phyloP scores from a whole-genome alignment of 2,113 vertebrate genomes.

The Ramphastos sulfuratus region DNA sequence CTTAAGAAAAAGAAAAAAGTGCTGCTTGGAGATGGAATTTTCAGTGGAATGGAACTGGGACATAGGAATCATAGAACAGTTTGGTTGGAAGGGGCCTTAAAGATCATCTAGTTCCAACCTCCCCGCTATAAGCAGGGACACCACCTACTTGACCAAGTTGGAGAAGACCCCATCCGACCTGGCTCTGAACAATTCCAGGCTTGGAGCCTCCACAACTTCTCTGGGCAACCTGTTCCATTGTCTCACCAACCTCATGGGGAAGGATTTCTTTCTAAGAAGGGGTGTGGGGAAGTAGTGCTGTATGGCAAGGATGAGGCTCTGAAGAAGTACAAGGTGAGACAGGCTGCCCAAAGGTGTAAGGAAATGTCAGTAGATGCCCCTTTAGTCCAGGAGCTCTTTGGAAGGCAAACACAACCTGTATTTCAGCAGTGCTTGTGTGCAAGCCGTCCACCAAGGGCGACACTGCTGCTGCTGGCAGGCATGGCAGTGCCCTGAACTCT shows the following conservation, averaged over 20 bases:
- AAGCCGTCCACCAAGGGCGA: rapidly evolving
- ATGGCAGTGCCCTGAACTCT: rapidly evolving
- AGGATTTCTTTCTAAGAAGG: background rate
- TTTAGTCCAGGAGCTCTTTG: background rate
- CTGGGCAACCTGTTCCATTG: too few relatives aligned
- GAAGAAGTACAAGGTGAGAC: background rate
- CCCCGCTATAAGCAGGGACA: too few relatives aligned
- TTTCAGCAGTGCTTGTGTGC: background rate
- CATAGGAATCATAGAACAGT: too few relatives aligned
- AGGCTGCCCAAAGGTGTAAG: background rate
- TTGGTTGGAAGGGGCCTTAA: too few relatives aligned
- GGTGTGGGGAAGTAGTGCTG: rapidly evolving
- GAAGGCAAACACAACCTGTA: background rate
- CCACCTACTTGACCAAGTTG: too few relatives aligned
- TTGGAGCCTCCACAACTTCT: too few relatives aligned
- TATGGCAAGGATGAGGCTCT: background rate
- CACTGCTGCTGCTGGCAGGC: too few relatives aligned
- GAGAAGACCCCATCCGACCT: too few relatives aligned
- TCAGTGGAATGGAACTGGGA: too few relatives aligned
- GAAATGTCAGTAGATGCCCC: background rate
- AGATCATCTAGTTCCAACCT: too few relatives aligned
- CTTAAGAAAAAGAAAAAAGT: background rate
- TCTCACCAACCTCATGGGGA: too few relatives aligned
- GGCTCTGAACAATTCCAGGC: too few relatives aligned
- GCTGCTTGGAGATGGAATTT: background rate